Evolutionary conservation across 2,113 vertebrate species (phyloP).

Genomic region (Megalops atlanticus): DNA sequence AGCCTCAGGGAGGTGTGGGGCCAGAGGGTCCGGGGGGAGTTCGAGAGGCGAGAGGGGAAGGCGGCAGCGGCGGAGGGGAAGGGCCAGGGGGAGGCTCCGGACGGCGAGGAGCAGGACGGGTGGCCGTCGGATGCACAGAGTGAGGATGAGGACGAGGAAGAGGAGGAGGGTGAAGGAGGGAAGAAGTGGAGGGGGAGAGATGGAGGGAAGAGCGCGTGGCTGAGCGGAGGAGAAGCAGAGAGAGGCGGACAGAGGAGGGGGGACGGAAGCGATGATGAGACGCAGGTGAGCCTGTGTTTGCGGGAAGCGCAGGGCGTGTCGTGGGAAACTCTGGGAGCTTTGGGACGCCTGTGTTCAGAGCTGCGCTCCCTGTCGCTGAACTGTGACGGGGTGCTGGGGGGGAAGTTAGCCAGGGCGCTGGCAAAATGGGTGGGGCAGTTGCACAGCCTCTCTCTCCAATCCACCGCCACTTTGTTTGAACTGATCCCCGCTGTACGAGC

Average conservation of each 20-base stretch:
- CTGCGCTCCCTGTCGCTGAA: constrained; percentile 58
- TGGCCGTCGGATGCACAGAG: constrained; percentile 9
- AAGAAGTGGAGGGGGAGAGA: constrained; percentile 32
- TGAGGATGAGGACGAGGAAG: constrained; percentile 19
- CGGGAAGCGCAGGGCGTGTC: constrained; percentile 56
- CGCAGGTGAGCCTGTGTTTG: constrained; percentile 48
- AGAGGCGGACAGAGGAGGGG: not conserved
- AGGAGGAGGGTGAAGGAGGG: constrained; percentile 20
- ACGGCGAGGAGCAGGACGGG: not conserved
- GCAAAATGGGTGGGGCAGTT: constrained; percentile 58
- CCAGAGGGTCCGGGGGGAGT: constrained; percentile 33
- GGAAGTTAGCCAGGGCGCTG: constrained; percentile 51
- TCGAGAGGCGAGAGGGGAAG: not conserved
- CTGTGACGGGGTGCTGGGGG: constrained; percentile 25
- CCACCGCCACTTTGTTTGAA: constrained; percentile 50
- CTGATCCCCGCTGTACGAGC: constrained; percentile 53
- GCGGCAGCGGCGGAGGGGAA: not conserved
- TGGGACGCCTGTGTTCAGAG: constrained; percentile 58
- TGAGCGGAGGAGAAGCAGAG: not conserved
- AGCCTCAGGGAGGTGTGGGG: constrained; percentile 56
- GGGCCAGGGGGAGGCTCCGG: too few species aligned
- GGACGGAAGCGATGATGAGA: constrained; percentile 22
- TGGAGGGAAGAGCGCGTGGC: constrained; percentile 8
- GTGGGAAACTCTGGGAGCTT: constrained; percentile 49
- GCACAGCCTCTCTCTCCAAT: constrained; percentile 53